Evolutionary conservation across 1,140 invertebrate species (phyloP).

Genomic region (Tachypleus tridentatus): DNA sequence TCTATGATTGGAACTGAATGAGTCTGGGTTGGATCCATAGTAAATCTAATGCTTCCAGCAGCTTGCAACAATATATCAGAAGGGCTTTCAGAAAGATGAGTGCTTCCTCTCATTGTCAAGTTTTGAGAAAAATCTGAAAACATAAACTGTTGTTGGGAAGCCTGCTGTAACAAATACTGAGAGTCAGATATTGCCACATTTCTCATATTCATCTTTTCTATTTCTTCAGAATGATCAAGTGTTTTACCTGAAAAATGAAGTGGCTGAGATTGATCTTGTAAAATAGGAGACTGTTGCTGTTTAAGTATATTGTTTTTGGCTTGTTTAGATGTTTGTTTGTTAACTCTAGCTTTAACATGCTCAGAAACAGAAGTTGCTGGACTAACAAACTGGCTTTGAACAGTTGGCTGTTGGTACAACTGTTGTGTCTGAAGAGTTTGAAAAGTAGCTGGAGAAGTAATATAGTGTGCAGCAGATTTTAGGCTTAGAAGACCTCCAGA

Average conservation of each 20-base stretch:
- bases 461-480: background rate
- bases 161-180: no score
- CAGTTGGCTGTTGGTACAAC: slow-evolving; percentile 11
- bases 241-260: no score
- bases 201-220: slow-evolving; percentile 18
- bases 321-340: background rate
- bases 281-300: background rate
- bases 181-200: slow-evolving; percentile 17
- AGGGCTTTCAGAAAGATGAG: no score
- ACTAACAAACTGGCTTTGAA: no score
- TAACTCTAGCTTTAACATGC: background rate
- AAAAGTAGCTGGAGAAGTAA: slow-evolving; percentile 5
- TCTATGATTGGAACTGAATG: slow-evolving; percentile 18
- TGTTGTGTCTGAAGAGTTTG: slow-evolving; percentile 10
- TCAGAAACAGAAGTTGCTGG: no score
- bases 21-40: slow-evolving; percentile 15
- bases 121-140: slow-evolving; percentile 23
- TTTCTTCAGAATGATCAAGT: background rate
- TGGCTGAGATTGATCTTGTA: no score
- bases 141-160: slow-evolving; percentile 9
- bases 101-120: slow-evolving; percentile 10
- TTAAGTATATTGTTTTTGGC: background rate
- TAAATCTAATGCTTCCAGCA: slow-evolving; percentile 10
- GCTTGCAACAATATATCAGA: slow-evolving; percentile 12
- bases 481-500: slow-evolving; percentile 9